These are phyloP conservation scores for Mesorhabditis spiculigera DNA, from an alignment of 2,888 invertebrate species.

Conservation along the genomic window DNA sequence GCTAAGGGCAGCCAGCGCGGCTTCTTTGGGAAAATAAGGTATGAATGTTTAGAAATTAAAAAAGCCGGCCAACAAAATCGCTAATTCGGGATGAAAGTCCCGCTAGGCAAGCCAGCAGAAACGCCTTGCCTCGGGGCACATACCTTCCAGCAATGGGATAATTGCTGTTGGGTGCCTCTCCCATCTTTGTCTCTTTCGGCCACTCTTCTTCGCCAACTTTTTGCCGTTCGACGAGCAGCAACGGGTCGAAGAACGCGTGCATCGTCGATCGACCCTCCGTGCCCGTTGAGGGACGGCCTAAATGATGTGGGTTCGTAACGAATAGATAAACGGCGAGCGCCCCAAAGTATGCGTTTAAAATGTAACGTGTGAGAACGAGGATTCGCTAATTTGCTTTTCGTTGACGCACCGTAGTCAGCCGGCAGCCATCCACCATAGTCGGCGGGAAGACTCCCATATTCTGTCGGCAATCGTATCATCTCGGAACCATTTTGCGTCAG, in stretches of 20 bases:
- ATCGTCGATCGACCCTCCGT: conserved; percentile 36
- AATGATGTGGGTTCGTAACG: conserved; percentile 13
- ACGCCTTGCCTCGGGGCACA: not conserved
- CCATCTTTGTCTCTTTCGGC: not conserved
- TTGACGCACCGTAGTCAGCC: conserved; percentile 9
- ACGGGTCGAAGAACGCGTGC: conserved; percentile 32
- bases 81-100: too few species aligned
- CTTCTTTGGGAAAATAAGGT: too few species aligned
- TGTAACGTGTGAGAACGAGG: not conserved
- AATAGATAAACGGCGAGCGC: too few species aligned
- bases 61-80: too few species aligned
- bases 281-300: conserved; percentile 35
- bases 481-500: conserved; percentile 8
- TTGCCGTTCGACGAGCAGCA: not conserved
- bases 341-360: too few species aligned
- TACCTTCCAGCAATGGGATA: not conserved
- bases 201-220: not conserved
- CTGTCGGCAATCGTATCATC: conserved; percentile 41
- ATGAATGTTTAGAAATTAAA: too few species aligned
- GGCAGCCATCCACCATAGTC: conserved; percentile 38
- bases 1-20: too few species aligned
- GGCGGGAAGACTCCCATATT: conserved; percentile 38
- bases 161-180: not conserved
- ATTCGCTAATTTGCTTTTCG: not conserved
- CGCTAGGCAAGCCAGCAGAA: too few species aligned